These are phyloP conservation scores for Nomada hirtipes DNA, from an alignment of 2,888 invertebrate genomes.

Conservation along the genomic window DNA sequence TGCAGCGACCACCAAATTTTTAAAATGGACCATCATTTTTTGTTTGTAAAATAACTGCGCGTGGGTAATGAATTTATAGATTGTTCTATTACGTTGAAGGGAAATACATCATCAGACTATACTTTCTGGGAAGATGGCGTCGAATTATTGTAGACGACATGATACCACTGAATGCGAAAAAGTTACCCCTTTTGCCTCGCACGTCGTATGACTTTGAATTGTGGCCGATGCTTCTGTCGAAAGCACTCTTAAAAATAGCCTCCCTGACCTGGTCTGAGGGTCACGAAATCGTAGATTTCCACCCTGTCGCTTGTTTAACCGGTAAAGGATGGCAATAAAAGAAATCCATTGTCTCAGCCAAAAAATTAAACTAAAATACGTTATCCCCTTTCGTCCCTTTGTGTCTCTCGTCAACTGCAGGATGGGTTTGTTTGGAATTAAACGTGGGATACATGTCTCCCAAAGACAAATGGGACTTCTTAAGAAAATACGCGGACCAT, in stretches of 20 bases:
- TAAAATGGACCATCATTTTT: no score
- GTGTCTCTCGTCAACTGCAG: conserved; percentile 44
- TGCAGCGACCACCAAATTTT: no score
- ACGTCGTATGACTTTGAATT: conserved; percentile 79
- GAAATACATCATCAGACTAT: conserved; percentile 85
- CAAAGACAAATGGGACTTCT: conserved; percentile 74
- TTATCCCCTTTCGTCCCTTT: no score
- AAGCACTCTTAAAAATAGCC: conserved; percentile 84
- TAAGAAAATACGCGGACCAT: conserved; percentile 71
- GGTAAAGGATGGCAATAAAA: conserved; percentile 73
- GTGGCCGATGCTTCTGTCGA: conserved; percentile 85
- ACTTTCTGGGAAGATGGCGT: conserved; percentile 85
- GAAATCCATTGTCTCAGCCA: not conserved
- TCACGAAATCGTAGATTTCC: conserved; percentile 83
- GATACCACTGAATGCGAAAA: conserved; percentile 82
- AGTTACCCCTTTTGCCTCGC: conserved; percentile 82
- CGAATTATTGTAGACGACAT: conserved; percentile 84
- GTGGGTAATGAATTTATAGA: not conserved
- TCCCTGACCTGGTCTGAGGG: conserved; percentile 80
- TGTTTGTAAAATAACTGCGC: not conserved
- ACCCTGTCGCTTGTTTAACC: conserved; percentile 83
- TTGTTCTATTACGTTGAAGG: conserved; percentile 74
- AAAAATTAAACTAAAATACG: no score
- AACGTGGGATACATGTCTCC: conserved; percentile 66
- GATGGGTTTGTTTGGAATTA: conserved; percentile 72